Evolutionary conservation across 1,140 invertebrate species (phyloP), one percentile per base, ranked within the genome.

Genomic region (Apis laboriosa): DNA sequence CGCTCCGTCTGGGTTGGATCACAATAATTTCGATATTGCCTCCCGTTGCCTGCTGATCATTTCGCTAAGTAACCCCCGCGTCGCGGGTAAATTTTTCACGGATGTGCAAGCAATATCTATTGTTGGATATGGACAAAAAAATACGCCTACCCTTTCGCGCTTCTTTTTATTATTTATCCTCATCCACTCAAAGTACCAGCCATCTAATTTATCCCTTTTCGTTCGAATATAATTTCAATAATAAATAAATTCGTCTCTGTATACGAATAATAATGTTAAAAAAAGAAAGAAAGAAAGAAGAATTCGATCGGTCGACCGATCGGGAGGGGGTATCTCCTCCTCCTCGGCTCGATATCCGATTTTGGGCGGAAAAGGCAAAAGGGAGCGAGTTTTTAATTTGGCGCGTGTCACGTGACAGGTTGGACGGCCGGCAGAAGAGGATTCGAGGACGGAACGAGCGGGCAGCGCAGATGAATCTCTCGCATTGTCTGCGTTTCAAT

Each of bases 11-110:
- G 87, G 11, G 85, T 79, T 88, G 91, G 92, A 92, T 94, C 92
- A 92, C 92, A 94, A 94, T 93, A 94, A 93, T 94, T 94, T 74
- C 92, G 89, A 94, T 94, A 94, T 94, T 94, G 92, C 93, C 92
- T 92, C 88, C 91, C 91, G 88, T 92, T 91, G 34, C 89, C 84
- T 84, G 91, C 88, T 92, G 93, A 94, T 93, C 91, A 93, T 92
- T 91, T 90, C 87, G 88, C 92, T 93, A 93, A 93, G 92, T 93
- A 90, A 43, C 34, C 34, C 34, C 89, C 84, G 91, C 74, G 80
- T 86, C 80, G 86, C 76, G 76, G 80, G 55, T 77, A 63, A 82
- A 81, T 66, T 77, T 75, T 82, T 75, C 5, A 82, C 66, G 80
- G 73, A 82, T 60, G 66, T 82, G 66, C 73, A 70, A 70, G 80